Percentiles rank a stretch among this genome's conserved stretches.
Conservation (phyloP, 1,140 invertebrate species). For the Triops cancriformis region DNA sequence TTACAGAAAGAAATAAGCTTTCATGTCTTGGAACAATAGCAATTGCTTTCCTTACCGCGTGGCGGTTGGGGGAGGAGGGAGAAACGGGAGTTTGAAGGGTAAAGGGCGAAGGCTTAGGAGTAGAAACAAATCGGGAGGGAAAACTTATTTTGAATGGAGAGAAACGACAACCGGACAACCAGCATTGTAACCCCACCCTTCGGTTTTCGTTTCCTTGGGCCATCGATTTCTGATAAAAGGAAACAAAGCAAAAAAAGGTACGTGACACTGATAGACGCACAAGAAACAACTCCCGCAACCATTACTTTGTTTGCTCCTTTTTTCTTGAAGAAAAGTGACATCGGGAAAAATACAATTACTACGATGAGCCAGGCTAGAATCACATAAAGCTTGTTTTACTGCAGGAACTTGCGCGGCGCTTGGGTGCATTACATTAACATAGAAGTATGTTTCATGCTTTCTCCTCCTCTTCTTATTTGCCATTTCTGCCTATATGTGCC, state of each 20-base stretch:
- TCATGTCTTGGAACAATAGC: background rate
- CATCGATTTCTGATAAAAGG: conserved; percentile 14
- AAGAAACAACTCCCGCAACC: conserved; percentile 9
- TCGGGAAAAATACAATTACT: conserved; percentile 2
- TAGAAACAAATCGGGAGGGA: background rate
- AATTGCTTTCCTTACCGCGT: background rate
- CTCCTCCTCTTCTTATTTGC: background rate
- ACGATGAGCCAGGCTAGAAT: background rate
- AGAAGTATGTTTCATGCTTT: background rate
- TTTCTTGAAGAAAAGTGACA: background rate
- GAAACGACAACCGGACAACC: background rate
- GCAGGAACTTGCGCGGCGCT: background rate
- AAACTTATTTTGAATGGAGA: background rate
- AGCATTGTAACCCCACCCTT: background rate
- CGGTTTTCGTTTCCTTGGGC: conserved; percentile 8
- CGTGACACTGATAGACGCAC: conserved; percentile 4
- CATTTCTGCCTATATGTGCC: background rate
- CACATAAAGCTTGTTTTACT: background rate
- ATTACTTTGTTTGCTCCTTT: conserved; percentile 10
- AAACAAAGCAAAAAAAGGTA: conserved; percentile 1
- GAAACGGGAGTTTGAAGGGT: too few species aligned
- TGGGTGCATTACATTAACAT: conserved; percentile 6
- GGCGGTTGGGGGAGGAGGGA: too few species aligned
- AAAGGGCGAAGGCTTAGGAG: background rate
- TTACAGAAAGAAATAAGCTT: background rate